Evolutionary conservation across 2,113 vertebrate species (phyloP).

Genomic region (Nothobranchius furzeri): DNA sequence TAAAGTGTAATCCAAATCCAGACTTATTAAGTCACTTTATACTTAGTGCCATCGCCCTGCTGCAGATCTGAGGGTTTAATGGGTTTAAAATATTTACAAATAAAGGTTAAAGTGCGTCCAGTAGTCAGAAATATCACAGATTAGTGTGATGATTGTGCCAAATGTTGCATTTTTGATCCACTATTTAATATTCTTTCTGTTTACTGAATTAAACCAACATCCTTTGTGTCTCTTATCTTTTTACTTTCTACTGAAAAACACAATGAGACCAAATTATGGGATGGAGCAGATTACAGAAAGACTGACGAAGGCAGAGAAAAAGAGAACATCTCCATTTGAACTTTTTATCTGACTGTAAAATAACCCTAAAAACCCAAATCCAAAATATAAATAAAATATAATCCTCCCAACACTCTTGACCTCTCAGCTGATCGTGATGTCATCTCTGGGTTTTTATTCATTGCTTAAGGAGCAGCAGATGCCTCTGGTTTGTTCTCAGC

Average conservation of each 20-base stretch:
- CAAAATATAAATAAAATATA: slow-evolving; percentile 51
- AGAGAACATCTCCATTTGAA: slow-evolving; percentile 22
- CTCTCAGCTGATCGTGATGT: slow-evolving; percentile 15
- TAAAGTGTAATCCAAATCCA: too few relatives aligned
- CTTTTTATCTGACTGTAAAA: slow-evolving; percentile 6
- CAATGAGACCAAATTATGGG: neutral
- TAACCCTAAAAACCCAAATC: slow-evolving; percentile 28
- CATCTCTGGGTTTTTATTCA: too few relatives aligned
- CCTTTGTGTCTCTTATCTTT: neutral
- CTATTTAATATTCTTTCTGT: neutral
- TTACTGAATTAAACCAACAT: neutral
- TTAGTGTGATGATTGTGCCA: slow-evolving; percentile 29
- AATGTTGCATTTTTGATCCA: neutral
- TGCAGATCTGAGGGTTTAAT: neutral
- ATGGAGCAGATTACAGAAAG: slow-evolving; percentile 25
- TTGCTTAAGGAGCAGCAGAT: too few relatives aligned
- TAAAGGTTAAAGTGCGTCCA: slow-evolving; percentile 3
- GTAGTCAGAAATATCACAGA: neutral
- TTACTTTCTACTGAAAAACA: neutral
- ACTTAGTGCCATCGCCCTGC: too few relatives aligned
- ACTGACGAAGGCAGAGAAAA: neutral
- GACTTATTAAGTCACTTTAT: too few relatives aligned
- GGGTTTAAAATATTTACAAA: slow-evolving; percentile 12
- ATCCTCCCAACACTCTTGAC: slow-evolving; percentile 38
- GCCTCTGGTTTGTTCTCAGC: too few relatives aligned